Conservation (phyloP, 53 echinoderm and acorn worm species). For the Actinopyga echinites region DNA sequence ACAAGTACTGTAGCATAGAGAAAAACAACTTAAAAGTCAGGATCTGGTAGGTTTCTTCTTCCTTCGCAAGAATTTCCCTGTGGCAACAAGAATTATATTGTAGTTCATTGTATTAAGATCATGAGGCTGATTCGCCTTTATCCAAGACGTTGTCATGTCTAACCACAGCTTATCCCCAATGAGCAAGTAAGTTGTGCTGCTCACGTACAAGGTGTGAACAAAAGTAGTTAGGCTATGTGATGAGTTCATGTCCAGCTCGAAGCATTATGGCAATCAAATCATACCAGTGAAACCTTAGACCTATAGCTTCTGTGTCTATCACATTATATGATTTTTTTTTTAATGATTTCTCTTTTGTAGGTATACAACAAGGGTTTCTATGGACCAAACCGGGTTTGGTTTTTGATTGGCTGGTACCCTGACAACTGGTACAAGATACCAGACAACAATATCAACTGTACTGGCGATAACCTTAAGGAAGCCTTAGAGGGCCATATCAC, state of each 20-base stretch:
- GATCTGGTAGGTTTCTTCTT: too few species aligned
- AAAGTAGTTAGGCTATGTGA: background rate
- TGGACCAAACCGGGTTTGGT: slow-evolving; percentile 90
- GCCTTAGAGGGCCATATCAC: slow-evolving; percentile 90
- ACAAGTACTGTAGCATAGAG: too few species aligned
- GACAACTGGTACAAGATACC: slow-evolving; percentile 81
- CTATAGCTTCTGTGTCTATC: background rate
- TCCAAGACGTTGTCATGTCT: too few species aligned
- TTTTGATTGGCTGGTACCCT: slow-evolving; percentile 96
- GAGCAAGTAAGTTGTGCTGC: too few species aligned
- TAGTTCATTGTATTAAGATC: too few species aligned
- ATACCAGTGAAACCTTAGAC: too few species aligned
- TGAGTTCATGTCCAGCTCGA: background rate
- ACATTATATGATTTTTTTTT: background rate
- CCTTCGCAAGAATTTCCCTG: too few species aligned
- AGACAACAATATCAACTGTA: slow-evolving; percentile 81
- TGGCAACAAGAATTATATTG: too few species aligned
- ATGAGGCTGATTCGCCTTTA: too few species aligned
- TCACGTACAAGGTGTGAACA: too few species aligned
- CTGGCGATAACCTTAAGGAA: slow-evolving; percentile 79
- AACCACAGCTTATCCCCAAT: too few species aligned
- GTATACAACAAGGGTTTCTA: slow-evolving; percentile 86
- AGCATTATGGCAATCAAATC: background rate
- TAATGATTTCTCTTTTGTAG: slow-evolving; percentile 44
- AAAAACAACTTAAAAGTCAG: too few species aligned